Conservation (phyloP, 2,797 vertebrate species). For the Capromys pilorides region DNA sequence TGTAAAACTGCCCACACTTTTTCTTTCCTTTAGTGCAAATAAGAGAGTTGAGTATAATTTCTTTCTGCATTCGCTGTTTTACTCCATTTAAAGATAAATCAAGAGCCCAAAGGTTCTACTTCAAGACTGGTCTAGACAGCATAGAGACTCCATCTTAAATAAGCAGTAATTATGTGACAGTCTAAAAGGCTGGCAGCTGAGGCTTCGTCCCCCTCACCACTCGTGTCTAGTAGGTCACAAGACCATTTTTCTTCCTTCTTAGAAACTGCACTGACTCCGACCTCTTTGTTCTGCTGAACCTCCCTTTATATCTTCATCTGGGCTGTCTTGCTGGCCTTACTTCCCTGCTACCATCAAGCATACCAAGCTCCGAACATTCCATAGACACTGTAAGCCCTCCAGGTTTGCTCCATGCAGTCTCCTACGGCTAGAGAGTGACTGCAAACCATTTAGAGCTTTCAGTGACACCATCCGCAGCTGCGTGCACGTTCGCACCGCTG, state of each 20-base stretch:
- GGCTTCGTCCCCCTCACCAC: not conserved
- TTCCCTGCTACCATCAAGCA: not conserved
- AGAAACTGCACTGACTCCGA: not conserved
- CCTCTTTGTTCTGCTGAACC: not conserved
- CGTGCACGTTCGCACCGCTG: not conserved
- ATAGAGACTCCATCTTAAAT: not conserved
- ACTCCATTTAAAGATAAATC: conserved; percentile 48
- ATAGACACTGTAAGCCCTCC: not conserved
- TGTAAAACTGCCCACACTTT: conserved; percentile 57
- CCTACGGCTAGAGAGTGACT: not conserved
- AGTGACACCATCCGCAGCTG: not conserved
- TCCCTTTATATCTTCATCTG: not conserved
- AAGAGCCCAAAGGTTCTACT: not conserved
- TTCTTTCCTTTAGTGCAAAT: conserved; percentile 62
- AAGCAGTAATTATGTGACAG: not conserved
- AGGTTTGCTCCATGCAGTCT: not conserved
- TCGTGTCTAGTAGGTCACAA: not conserved
- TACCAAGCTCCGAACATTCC: not conserved
- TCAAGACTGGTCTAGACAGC: not conserved
- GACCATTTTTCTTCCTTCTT: not conserved
- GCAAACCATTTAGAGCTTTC: not conserved
- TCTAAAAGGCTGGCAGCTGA: not conserved
- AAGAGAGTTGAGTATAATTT: conserved; percentile 71
- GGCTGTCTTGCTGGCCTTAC: not conserved
- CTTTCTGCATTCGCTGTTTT: conserved; percentile 41